These are phyloP conservation scores for Telenomus remus DNA, from an alignment of 1,140 invertebrate genomes.

Conservation along the genomic window DNA sequence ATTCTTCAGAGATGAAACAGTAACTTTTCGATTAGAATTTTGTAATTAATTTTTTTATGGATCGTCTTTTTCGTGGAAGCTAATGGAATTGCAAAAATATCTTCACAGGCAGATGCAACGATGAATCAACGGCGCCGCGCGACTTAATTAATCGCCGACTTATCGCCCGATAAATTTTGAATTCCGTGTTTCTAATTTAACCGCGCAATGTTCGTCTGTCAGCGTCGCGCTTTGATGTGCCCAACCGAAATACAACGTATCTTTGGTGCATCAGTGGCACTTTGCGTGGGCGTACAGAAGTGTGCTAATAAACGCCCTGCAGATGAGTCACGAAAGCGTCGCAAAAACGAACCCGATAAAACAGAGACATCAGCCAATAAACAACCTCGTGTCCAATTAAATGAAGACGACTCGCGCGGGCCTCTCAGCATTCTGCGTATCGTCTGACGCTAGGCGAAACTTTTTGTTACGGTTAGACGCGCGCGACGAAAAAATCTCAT, in stretches of 20 bases:
- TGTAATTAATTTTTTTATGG: too few relatives aligned
- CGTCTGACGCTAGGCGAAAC: constrained; percentile 10
- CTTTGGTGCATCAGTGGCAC: constrained; percentile 5
- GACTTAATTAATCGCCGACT: constrained; percentile 7
- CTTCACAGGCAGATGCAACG: not conserved
- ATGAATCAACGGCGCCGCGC: not conserved
- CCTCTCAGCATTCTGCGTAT: constrained; percentile 10
- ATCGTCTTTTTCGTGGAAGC: too few relatives aligned
- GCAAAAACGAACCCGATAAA: constrained; percentile 33
- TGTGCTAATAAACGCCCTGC: constrained; percentile 28
- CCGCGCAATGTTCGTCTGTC: constrained; percentile 29
- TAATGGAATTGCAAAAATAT: not conserved
- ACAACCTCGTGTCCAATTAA: constrained; percentile 36
- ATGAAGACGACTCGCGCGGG: constrained; percentile 16
- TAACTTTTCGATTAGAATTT: too few relatives aligned
- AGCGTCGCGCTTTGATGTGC: constrained; percentile 40
- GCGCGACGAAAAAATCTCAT: constrained; percentile 39
- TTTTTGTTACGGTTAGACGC: constrained; percentile 8
- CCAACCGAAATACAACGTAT: constrained; percentile 29
- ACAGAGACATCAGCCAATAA: constrained; percentile 38
- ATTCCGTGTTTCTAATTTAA: constrained; percentile 35
- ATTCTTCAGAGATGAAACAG: too few relatives aligned
- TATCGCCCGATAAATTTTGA: constrained; percentile 10
- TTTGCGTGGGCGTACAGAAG: constrained; percentile 37
- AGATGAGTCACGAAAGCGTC: constrained; percentile 27